phyloP scores from a whole-genome alignment of 2,797 vertebrate genomes.

The Scyliorhinus canicula region DNA sequence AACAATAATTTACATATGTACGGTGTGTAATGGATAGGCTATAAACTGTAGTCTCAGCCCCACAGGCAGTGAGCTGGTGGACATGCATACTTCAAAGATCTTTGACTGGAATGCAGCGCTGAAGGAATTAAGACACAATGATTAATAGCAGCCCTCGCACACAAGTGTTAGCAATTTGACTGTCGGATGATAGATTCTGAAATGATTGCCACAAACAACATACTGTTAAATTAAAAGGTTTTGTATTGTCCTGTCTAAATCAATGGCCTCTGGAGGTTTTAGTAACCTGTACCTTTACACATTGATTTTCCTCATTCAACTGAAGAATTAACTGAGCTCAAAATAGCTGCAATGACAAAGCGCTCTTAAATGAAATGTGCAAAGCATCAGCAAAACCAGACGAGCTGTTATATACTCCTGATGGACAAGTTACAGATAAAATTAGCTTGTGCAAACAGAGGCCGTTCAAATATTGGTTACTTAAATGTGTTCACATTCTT shows the following conservation, averaged over 20 bases:
- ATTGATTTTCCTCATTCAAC: slow-evolving; percentile 25
- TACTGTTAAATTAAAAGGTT: slow-evolving; percentile 18
- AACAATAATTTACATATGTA: slow-evolving; percentile 25
- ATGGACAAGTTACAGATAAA: slow-evolving; percentile 13
- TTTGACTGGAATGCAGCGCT: slow-evolving; percentile 4
- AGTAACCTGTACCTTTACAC: slow-evolving; percentile 13
- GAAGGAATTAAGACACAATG: slow-evolving; percentile 26
- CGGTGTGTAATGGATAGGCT: not conserved
- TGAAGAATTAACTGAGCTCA: slow-evolving; percentile 22
- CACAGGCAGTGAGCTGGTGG: not conserved
- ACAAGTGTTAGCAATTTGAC: slow-evolving; percentile 5
- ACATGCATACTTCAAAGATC: slow-evolving; percentile 26
- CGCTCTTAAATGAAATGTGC: not conserved
- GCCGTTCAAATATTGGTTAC: slow-evolving; percentile 8
- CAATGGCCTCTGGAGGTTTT: slow-evolving; percentile 11
- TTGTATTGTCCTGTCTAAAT: slow-evolving; percentile 20
- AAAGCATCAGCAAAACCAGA: not conserved
- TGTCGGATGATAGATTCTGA: not conserved
- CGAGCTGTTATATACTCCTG: not conserved
- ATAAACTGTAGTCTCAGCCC: not conserved
- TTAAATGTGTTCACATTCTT: not conserved
- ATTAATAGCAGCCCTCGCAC: not conserved
- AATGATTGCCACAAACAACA: slow-evolving; percentile 23
- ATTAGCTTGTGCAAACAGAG: not conserved
- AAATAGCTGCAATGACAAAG: slow-evolving; percentile 24